Base-by-base conservation (phyloP, 2,797 vertebrate genomes). In the Graptemys geographica region DNA sequence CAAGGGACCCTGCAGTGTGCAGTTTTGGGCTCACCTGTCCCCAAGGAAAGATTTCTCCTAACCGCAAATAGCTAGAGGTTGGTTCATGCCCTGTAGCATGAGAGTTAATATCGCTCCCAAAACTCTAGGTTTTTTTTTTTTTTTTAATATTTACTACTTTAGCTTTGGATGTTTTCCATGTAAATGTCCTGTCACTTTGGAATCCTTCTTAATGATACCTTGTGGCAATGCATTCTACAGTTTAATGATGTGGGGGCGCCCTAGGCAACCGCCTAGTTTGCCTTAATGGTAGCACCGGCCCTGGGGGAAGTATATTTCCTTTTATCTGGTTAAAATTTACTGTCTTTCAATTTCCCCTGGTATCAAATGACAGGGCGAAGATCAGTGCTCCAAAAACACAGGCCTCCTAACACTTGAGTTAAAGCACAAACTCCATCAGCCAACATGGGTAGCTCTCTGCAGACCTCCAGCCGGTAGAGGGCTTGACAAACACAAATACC, bases 281-380 rank as follows among this genome's bases (percentile, higher is more conserved):
- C 44, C 44, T 44, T 44, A 44, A 44, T 44, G 44, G 44, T 44
- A 44, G 8, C 44, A 44, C 44, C 44, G 44, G 44, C 44, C 44
- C 44, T 44, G 44, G 44, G 87, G 57, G 55, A 23, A 41, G 65
- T 10, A 21, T 79, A 88, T 78, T 78, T 47, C 27, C 7, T 78
- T 78, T 78, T 28, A 44, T 47, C 72, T 76, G 1, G 0, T 37
- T 9, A 51, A 56, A 44, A 0, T 0, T 0, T 59, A 9, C 23
- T 53, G 79, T 3, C 0, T 16, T 90, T 72, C 28, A 65, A n/a
- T 55, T 5, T 4, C 7, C 84, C 49, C 6, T 10, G 3, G 31
- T 69, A 31, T 3, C 47, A 37, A n/a, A 31, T 23, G 19, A 4
- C 13, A 49, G 44, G 74, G 44, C 11, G 74, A 21, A 65, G 10